Evolutionary conservation across 2,797 vertebrate species (phyloP).

Genomic region (Alca torda): DNA sequence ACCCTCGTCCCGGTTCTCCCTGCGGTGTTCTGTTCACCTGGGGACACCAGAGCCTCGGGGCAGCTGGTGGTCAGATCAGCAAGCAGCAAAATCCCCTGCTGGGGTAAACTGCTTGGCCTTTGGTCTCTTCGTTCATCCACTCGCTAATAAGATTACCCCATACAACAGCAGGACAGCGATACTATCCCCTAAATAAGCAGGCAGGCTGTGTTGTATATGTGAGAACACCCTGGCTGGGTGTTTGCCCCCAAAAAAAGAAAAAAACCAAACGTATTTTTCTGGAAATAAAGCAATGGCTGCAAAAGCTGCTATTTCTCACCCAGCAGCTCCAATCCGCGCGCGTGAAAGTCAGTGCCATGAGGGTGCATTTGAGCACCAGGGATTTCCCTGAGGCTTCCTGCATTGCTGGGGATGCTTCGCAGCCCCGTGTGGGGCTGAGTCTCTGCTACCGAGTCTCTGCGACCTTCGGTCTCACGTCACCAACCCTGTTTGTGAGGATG

Average conservation of each 20-base stretch:
- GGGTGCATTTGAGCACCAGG: fast-evolving
- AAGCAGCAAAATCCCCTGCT: neutral
- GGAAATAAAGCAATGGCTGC: neutral
- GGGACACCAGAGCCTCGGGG: fast-evolving
- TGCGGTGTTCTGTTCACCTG: fast-evolving
- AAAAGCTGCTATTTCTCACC: neutral
- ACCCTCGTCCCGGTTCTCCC: neutral
- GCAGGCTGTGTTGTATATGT: fast-evolving
- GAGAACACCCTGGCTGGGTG: fast-evolving
- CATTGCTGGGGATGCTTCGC: neutral
- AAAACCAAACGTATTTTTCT: neutral
- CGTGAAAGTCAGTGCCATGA: neutral
- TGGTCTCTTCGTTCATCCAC: neutral
- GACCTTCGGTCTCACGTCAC: neutral
- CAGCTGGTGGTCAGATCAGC: neutral
- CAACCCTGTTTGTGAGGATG: neutral
- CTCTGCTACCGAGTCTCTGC: neutral
- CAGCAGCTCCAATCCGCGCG: fast-evolving
- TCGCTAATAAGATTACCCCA: neutral
- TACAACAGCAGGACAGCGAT: neutral
- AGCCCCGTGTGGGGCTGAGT: neutral
- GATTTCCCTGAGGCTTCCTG: neutral
- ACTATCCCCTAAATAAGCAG: neutral
- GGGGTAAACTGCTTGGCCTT: conserved; percentile 1
- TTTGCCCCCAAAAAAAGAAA: neutral